These are phyloP conservation scores for Melangyna quadrimaculata DNA, from an alignment of 2,888 invertebrate species.

Conservation along the genomic window DNA sequence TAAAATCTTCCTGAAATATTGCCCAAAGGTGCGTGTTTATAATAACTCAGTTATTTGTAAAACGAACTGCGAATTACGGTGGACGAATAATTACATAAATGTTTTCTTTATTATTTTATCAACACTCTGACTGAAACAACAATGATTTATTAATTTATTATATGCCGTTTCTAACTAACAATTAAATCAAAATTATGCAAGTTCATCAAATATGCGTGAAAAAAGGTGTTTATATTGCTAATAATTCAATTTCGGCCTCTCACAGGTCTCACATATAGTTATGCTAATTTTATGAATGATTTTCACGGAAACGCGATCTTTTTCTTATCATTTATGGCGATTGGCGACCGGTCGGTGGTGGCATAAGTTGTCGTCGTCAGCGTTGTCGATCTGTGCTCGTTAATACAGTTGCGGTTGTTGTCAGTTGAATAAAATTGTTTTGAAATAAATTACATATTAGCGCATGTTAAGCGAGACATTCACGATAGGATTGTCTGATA, in stretches of 20 bases:
- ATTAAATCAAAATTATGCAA: slow-evolving; percentile 23
- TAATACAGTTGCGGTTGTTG: background rate
- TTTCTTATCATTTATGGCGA: background rate
- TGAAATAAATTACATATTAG: slow-evolving; percentile 69
- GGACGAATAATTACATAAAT: too few species aligned
- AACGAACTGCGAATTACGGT: too few species aligned
- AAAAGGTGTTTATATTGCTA: slow-evolving; percentile 36
- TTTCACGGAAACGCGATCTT: slow-evolving; percentile 40
- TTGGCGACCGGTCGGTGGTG: too few species aligned
- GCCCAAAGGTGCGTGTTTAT: too few species aligned
- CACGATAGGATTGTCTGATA: slow-evolving; percentile 65
- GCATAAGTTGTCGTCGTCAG: background rate
- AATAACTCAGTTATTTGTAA: too few species aligned
- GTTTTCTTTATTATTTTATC: too few species aligned
- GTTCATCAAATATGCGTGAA: slow-evolving; percentile 28
- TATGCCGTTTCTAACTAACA: background rate
- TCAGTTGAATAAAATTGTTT: slow-evolving; percentile 58
- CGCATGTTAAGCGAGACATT: slow-evolving; percentile 64
- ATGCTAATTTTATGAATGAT: slow-evolving; percentile 49
- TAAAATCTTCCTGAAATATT: too few species aligned
- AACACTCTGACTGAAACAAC: too few species aligned
- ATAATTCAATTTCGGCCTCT: slow-evolving; percentile 36
- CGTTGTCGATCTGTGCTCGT: background rate
- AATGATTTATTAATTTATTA: background rate
- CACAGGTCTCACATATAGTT: background rate